A percentile compares a stretch with the other conserved stretches of the same genome.
phyloP scores from a whole-genome alignment of 2,797 vertebrate species.

The Pogoniulus pusillus region DNA sequence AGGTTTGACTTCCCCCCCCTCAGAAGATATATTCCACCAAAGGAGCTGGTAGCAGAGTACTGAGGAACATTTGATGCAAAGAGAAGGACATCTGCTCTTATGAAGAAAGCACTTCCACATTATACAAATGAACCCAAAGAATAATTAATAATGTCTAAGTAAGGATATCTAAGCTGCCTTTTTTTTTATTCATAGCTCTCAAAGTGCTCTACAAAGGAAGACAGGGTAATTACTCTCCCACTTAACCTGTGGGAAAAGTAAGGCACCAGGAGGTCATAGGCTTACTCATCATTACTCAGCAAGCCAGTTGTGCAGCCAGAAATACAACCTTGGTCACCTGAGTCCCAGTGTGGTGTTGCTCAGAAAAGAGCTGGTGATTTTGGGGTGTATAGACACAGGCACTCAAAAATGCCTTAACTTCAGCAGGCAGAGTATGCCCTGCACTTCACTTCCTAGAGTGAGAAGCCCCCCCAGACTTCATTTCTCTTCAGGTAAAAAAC shows the following conservation, averaged over 20 bases:
- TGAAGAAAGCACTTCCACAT: background rate
- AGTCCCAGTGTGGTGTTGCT: background rate
- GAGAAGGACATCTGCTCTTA: background rate
- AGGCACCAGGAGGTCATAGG: conserved; percentile 11
- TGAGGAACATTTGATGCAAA: background rate
- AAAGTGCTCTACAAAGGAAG: conserved; percentile 18
- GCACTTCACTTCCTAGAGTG: background rate
- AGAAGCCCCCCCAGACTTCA: background rate
- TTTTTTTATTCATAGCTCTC: conserved; percentile 11
- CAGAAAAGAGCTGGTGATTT: background rate
- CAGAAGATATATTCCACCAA: background rate
- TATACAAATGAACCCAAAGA: background rate
- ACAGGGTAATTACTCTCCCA: background rate
- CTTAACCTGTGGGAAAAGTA: conserved; percentile 40
- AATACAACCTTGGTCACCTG: background rate
- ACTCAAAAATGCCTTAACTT: background rate
- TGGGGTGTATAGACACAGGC: background rate
- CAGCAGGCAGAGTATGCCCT: background rate
- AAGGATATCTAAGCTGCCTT: background rate
- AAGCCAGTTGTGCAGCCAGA: conserved; percentile 17
- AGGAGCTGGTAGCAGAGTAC: background rate
- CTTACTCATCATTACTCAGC: background rate
- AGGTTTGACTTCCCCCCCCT: background rate
- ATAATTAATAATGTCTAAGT: conserved; percentile 9
- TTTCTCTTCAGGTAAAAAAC: background rate